Base-by-base conservation (phyloP, 1,140 invertebrate genomes). In the Yoshiicerus persimilis region DNA sequence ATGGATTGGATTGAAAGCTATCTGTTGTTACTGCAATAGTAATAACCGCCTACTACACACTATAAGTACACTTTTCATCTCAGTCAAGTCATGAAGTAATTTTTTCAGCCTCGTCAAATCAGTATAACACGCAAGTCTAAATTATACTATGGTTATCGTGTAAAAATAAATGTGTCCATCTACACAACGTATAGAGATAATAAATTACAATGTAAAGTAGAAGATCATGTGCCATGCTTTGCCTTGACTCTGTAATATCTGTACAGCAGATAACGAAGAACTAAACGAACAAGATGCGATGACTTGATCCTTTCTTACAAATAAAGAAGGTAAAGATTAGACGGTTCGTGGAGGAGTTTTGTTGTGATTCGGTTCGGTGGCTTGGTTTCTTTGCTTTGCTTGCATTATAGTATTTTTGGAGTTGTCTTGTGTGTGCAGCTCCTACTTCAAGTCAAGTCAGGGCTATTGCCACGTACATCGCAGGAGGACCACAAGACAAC, bases 351-450 rank as follows among this genome's bases (percentile, higher is more conserved):
- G 86, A 87, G 86, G 86, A 87, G 86, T 87, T 87, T 87, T 87
- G 86, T 87, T 87, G 86, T 87, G 86, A 87, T 87, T 87, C 86
- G 86, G 86, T 87, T 87, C 86, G 86, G 86, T 87, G 70, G 75
- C 41, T 83, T 20, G 30, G 34, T 70, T 70, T 10, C 8, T 70
- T 32, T 70, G 10, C 10, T 70, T 25, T 38, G n/a, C 16, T 8
- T 16, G 36, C 27, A 11, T 11, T 25, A 11, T 11, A 30, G 66
- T n/a, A n/a, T n/a, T n/a, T n/a, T n/a, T n/a, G 11, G 66, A 30
- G 27, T 13, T 30, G 64, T 23, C 27, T 16, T 70, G 27, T 30
- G 23, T n/a, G 13, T 70, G 27, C 27, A 10, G 5, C 0, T 9
- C 10, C 25, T 27, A 70, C 5, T 4, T 30, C 27, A 10, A 70